A percentile compares a stretch with the other conserved stretches of the same genome.
Conservation (phyloP, 2,113 vertebrate genomes). For the Ahaetulla prasina region DNA sequence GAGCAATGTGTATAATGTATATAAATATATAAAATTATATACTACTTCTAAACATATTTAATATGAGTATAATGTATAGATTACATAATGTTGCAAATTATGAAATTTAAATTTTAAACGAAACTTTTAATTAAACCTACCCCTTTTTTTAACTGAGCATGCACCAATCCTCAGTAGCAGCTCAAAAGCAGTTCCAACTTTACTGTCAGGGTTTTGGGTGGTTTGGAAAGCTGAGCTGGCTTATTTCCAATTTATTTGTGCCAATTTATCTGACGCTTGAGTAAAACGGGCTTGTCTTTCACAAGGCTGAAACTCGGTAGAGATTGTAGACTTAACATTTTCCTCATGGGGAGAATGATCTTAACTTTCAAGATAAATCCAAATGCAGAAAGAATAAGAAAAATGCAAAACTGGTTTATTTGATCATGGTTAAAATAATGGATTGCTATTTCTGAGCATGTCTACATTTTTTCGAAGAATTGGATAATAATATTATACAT, state of each 20-base stretch:
- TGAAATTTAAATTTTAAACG: not conserved
- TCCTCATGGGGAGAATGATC: not conserved
- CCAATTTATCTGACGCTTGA: not conserved
- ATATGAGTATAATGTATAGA: not conserved
- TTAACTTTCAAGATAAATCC: not conserved
- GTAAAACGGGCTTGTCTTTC: not conserved
- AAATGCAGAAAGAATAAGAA: not conserved
- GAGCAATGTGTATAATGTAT: too few species aligned
- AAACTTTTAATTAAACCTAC: not conserved
- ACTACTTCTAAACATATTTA: not conserved
- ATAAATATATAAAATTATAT: not conserved
- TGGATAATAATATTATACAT: not conserved
- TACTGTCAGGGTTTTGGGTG: not conserved
- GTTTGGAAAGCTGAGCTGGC: not conserved
- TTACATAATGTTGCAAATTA: not conserved
- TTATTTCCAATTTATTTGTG: not conserved
- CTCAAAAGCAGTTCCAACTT: not conserved
- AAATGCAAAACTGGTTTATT: not conserved
- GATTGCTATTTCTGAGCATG: not conserved
- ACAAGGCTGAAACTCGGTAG: not conserved
- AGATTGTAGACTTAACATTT: not conserved
- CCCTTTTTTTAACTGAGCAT: not conserved
- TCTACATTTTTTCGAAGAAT: not conserved
- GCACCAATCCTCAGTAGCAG: not conserved
- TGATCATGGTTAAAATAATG: not conserved